Evolutionary conservation across 1,140 invertebrate genomes (phyloP).

Genomic region (Bicyclus anynana): DNA sequence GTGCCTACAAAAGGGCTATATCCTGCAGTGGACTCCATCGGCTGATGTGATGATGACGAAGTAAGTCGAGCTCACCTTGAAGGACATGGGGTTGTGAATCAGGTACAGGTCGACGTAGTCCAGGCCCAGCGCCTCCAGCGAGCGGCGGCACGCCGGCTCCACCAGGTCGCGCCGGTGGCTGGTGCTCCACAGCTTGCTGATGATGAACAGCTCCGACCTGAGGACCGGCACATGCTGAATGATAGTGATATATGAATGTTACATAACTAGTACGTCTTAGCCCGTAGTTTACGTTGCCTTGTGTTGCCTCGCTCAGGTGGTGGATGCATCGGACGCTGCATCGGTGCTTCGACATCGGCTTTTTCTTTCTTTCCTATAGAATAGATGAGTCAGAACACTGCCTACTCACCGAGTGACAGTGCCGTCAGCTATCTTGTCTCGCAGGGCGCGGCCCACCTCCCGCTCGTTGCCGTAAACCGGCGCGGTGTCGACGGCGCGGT

Average conservation of each 20-base stretch:
- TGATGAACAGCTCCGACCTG: slow-evolving; percentile 83
- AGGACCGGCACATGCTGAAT: not conserved
- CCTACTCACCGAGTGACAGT: slow-evolving; percentile 79
- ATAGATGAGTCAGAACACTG: not conserved
- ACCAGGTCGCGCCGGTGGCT: slow-evolving; percentile 68
- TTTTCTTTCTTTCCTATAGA: not conserved
- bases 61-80: slow-evolving; percentile 45
- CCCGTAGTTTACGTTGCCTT: too few species aligned
- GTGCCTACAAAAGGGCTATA: too few species aligned
- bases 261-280: too few species aligned
- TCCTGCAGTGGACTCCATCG: too few species aligned
- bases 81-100: slow-evolving; percentile 83
- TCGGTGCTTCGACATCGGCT: not conserved
- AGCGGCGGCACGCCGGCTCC: slow-evolving; percentile 69
- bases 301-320: too few species aligned
- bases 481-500: slow-evolving; percentile 88
- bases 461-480: slow-evolving; percentile 85
- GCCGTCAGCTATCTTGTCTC: slow-evolving; percentile 81
- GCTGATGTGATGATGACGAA: too few species aligned
- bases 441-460: slow-evolving; percentile 84
- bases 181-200: slow-evolving; percentile 77
- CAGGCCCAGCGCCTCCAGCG: slow-evolving; percentile 78
- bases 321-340: too few species aligned
- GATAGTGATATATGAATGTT: too few species aligned
- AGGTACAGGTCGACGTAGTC: slow-evolving; percentile 86